Percentiles rank a stretch among this genome's conserved stretches.
phyloP scores from a whole-genome alignment of 2,797 vertebrate genomes.

The Lepus oiostolus region DNA sequence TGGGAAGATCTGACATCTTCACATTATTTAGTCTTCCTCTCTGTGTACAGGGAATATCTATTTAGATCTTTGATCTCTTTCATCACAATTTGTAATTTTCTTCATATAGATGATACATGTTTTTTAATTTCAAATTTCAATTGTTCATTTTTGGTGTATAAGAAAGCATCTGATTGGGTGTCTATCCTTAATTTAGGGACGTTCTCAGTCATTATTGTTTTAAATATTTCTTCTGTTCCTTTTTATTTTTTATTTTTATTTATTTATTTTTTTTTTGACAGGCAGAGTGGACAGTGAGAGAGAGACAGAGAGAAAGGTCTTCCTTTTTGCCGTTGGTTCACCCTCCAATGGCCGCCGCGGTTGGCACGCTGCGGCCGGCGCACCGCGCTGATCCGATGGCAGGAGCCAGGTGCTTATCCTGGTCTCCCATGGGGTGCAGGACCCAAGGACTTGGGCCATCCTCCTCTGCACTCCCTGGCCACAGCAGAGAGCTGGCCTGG shows the following conservation, averaged over 20 bases:
- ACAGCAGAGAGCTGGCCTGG: too few relatives aligned
- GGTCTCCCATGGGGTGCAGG: too few relatives aligned
- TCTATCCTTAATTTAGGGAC: not conserved
- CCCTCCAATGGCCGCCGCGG: too few relatives aligned
- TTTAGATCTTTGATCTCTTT: not conserved
- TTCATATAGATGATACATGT: not conserved
- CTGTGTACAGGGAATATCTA: not conserved
- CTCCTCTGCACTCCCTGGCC: too few relatives aligned
- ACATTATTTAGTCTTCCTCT: not conserved
- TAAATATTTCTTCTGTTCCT: not conserved
- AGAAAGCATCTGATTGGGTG: not conserved
- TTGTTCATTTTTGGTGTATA: not conserved
- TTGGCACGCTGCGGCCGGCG: too few relatives aligned
- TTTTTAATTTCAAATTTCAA: slow-evolving; percentile 1
- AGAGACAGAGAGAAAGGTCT: too few relatives aligned
- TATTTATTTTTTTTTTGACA: too few relatives aligned
- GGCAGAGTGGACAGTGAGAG: too few relatives aligned
- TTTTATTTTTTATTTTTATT: not conserved
- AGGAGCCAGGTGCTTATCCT: too few relatives aligned
- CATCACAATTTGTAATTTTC: not conserved
- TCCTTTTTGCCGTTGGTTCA: too few relatives aligned
- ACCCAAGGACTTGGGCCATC: too few relatives aligned
- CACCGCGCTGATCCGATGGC: too few relatives aligned
- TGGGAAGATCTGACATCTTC: not conserved
- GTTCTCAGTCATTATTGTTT: not conserved